phyloP scores from a whole-genome alignment of 2,113 vertebrate genomes.

The Canis aureus region DNA sequence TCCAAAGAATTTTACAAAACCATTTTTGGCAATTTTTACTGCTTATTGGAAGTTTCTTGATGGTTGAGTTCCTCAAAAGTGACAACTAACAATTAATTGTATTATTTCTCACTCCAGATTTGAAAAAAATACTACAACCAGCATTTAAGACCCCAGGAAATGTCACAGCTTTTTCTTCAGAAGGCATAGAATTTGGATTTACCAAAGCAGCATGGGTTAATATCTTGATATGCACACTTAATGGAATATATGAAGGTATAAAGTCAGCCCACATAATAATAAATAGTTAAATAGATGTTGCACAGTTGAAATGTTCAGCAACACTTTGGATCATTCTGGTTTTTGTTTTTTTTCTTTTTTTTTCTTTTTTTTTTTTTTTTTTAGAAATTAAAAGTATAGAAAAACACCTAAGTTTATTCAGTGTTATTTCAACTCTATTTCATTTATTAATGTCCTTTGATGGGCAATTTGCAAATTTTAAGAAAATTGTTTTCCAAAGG shows the following conservation, averaged over 20 bases:
- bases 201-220: not conserved
- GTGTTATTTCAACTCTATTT: not conserved
- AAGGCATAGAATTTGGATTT: slow-evolving; percentile 38
- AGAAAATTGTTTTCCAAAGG: not conserved
- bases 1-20: slow-evolving; percentile 49
- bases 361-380: not conserved
- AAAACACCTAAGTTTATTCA: not conserved
- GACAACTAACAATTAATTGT: slow-evolving; percentile 68
- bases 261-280: not conserved
- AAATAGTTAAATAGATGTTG: not conserved
- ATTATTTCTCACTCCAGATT: slow-evolving; percentile 36
- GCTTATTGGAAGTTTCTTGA: slow-evolving; percentile 51
- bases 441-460: not conserved
- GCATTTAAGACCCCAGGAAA: slow-evolving; percentile 59
- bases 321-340: not conserved
- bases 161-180: not conserved
- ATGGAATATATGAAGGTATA: not conserved
- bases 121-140: slow-evolving; percentile 54
- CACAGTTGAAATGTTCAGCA: not conserved
- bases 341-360: no score
- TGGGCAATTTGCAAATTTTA: not conserved
- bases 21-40: not conserved
- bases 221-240: not conserved
- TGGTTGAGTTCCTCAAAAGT: slow-evolving; percentile 60
- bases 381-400: not conserved